A percentile compares a stretch with the other conserved stretches of the same genome.
Evolutionary conservation across 2,888 invertebrate species (phyloP).

Genomic region (Pecten maximus): DNA sequence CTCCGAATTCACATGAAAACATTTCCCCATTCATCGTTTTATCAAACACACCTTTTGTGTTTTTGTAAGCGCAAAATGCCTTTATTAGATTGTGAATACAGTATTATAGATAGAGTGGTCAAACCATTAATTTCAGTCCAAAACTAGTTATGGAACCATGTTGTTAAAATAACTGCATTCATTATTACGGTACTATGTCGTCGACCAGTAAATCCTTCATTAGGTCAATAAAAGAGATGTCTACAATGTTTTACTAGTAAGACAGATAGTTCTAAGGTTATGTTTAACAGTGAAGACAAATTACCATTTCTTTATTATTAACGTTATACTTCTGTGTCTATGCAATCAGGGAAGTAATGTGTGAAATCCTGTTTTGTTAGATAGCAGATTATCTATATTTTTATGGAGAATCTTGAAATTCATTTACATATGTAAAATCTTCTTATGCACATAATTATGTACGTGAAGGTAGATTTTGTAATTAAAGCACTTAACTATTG

Average conservation of each 20-base stretch:
- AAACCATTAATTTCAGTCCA: no score
- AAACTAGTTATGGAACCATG: background rate
- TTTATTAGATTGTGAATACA: no score
- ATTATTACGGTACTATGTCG: background rate
- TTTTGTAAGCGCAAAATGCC: no score
- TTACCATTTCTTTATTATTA: background rate
- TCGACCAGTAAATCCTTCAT: background rate
- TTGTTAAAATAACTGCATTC: background rate
- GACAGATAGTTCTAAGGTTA: background rate
- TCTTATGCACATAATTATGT: background rate
- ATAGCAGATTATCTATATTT: background rate
- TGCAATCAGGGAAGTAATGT: background rate
- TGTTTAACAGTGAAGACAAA: background rate
- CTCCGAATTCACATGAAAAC: no score
- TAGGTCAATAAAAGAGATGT: background rate
- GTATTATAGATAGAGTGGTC: no score
- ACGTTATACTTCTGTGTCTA: background rate
- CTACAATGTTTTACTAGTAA: background rate
- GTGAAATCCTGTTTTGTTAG: background rate
- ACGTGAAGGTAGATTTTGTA: background rate
- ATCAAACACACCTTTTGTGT: no score
- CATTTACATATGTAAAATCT: background rate
- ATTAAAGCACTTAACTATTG: background rate
- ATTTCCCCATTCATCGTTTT: no score
- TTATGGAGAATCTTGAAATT: conserved; percentile 12